Evolutionary conservation across 2,797 vertebrate genomes (phyloP).

Genomic region (Lerista edwardsae): DNA sequence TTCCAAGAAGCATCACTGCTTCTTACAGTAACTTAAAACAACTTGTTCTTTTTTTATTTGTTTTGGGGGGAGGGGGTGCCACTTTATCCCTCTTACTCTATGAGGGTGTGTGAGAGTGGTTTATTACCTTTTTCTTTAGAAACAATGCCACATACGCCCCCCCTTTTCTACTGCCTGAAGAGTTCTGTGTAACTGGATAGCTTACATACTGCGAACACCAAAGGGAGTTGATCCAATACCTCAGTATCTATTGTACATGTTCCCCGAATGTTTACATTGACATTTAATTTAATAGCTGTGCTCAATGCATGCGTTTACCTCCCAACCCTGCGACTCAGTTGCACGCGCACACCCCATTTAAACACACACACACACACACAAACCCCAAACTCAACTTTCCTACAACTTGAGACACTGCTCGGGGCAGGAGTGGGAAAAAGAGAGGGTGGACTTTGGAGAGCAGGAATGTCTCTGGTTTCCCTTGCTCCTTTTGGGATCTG

Average conservation of each 20-base stretch:
- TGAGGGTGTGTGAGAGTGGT: neutral
- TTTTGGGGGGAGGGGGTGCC: neutral
- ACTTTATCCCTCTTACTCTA: conserved; percentile 29
- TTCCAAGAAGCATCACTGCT: neutral
- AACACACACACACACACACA: neutral
- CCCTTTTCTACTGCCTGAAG: conserved; percentile 9
- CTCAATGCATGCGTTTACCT: neutral
- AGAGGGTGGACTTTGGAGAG: conserved; percentile 49
- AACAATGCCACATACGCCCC: neutral
- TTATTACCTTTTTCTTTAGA: neutral
- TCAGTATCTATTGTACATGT: neutral
- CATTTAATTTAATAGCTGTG: neutral
- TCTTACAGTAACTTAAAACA: conserved; percentile 34
- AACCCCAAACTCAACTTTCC: neutral
- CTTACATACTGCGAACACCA: neutral
- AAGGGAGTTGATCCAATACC: too few relatives aligned
- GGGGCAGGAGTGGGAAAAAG: conserved; percentile 38
- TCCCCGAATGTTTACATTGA: neutral
- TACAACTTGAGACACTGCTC: neutral
- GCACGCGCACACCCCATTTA: neutral
- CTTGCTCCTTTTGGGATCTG: conserved; percentile 60
- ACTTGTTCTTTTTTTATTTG: conserved; percentile 1
- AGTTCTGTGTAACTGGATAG: neutral
- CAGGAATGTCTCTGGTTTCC: conserved; percentile 42
- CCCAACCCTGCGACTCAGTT: neutral